Conservation (phyloP, 2,888 invertebrate species). For the Apamea monoglypha region DNA sequence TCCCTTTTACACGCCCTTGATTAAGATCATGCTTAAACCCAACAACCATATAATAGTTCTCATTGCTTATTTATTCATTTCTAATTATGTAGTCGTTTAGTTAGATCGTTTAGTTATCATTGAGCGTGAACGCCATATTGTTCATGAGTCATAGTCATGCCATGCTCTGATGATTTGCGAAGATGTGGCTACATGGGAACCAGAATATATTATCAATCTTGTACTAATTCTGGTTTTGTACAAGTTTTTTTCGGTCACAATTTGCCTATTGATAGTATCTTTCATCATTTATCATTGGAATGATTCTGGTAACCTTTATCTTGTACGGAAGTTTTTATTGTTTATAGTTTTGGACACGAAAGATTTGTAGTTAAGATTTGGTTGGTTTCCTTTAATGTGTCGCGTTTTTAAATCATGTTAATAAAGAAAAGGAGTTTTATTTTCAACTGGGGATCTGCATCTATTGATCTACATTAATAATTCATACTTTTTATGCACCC, state of each 20-base stretch:
- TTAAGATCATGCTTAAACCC: conserved; percentile 39
- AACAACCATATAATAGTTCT: conserved; percentile 70
- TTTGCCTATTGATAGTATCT: conserved; percentile 50
- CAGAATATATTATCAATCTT: conserved; percentile 52
- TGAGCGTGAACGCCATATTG: conserved; percentile 83
- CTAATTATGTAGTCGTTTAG: conserved; percentile 75
- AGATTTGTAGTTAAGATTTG: neutral
- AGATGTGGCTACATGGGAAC: conserved; percentile 72
- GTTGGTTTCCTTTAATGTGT: neutral
- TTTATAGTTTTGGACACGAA: conserved; percentile 4
- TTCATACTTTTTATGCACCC: conserved; percentile 44
- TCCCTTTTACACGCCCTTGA: conserved; percentile 36
- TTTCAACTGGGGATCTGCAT: neutral
- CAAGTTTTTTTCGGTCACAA: conserved; percentile 40
- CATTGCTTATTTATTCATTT: conserved; percentile 63
- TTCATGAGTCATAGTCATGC: conserved; percentile 73
- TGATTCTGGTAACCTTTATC: conserved; percentile 49
- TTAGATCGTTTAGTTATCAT: conserved; percentile 78
- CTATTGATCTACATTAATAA: conserved; percentile 50
- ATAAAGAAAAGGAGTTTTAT: conserved; percentile 7
- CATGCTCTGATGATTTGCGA: conserved; percentile 75
- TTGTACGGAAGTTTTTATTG: conserved; percentile 19
- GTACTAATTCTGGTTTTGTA: conserved; percentile 45
- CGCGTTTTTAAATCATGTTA: neutral
- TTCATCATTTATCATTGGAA: conserved; percentile 48